Evolutionary conservation across 1,140 invertebrate genomes (phyloP).

Genomic region (Drosophila insularis): DNA sequence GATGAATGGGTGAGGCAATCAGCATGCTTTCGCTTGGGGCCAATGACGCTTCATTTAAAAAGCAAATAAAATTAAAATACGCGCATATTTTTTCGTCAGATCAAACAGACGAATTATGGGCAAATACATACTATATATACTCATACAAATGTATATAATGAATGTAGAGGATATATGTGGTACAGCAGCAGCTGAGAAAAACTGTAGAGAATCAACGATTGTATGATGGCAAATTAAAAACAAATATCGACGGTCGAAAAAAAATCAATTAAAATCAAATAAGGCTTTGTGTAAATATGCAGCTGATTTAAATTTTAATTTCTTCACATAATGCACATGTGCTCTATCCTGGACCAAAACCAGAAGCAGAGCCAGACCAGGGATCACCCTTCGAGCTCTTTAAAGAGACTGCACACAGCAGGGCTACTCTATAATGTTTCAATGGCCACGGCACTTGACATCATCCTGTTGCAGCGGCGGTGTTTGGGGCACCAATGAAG

Average conservation of each 20-base stretch:
- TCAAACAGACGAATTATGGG: conserved; percentile 69
- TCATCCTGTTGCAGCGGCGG: neutral
- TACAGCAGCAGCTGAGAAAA: conserved; percentile 40
- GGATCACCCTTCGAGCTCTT: neutral
- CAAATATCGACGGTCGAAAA: conserved; percentile 65
- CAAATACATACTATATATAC: conserved; percentile 45
- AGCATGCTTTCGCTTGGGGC: conserved; percentile 58
- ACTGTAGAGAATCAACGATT: conserved; percentile 23
- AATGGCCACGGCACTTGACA: conserved; percentile 51
- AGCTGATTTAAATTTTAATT: conserved; percentile 74
- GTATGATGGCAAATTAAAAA: conserved; percentile 69
- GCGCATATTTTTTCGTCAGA: conserved; percentile 63
- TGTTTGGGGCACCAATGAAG: neutral
- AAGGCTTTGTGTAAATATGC: conserved; percentile 77
- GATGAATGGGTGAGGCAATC: conserved; percentile 57
- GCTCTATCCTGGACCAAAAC: conserved; percentile 3
- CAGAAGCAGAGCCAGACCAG: neutral
- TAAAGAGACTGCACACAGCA: conserved; percentile 18
- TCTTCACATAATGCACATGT: conserved; percentile 28
- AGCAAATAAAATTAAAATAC: conserved; percentile 80
- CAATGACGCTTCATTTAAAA: conserved; percentile 74
- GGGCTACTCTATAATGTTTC: conserved; percentile 59
- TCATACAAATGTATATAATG: neutral
- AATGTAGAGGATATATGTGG: conserved; percentile 4
- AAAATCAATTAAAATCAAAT: conserved; percentile 80